phyloP scores from a whole-genome alignment of 2,888 invertebrate genomes.

The Athalia circularis region DNA sequence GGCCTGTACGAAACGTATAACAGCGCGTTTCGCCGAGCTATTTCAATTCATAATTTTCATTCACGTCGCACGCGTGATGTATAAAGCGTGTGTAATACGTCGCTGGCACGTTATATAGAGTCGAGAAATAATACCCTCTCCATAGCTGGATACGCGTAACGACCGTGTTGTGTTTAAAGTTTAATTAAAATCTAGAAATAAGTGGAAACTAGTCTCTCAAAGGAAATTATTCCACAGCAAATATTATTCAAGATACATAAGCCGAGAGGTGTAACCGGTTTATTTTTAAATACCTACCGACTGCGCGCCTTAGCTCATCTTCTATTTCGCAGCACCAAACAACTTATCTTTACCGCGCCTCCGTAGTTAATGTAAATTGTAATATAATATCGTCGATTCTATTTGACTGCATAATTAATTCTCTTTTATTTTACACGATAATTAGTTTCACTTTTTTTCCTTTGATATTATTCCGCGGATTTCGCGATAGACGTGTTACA shows the following conservation, averaged over 20 bases:
- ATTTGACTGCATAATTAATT: background rate
- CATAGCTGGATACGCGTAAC: too few relatives aligned
- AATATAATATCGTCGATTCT: background rate
- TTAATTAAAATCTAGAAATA: background rate
- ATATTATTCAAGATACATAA: background rate
- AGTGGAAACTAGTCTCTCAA: background rate
- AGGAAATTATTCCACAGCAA: slow-evolving; percentile 12
- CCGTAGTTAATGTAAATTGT: background rate
- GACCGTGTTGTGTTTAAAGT: background rate
- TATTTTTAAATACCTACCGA: slow-evolving; percentile 28
- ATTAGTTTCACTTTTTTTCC: background rate
- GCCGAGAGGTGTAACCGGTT: slow-evolving; percentile 14
- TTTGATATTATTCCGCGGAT: background rate
- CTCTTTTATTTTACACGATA: background rate
- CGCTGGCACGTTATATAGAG: background rate
- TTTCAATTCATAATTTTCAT: background rate
- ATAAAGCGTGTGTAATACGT: background rate
- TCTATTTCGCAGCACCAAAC: slow-evolving; percentile 28
- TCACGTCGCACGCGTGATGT: background rate
- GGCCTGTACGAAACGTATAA: background rate
- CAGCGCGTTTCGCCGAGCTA: background rate
- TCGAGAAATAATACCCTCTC: background rate
- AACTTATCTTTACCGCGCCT: background rate
- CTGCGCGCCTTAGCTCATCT: slow-evolving; percentile 31
- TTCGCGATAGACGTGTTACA: background rate